Conservation (phyloP, 2,888 invertebrate species). For the Arenicola marina region DNA sequence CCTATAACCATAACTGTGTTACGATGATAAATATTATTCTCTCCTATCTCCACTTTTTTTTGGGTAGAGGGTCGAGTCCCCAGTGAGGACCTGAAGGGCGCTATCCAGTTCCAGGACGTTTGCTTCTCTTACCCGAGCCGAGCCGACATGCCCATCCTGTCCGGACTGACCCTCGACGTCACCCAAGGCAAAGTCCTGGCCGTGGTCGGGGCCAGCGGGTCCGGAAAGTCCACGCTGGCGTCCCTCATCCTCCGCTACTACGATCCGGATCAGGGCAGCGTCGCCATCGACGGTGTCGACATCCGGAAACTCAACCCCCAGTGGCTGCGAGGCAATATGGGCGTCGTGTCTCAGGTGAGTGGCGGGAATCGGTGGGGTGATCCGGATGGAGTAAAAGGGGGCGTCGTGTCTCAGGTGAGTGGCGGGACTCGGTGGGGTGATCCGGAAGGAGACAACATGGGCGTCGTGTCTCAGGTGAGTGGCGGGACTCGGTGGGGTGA, state of each 20-base stretch:
- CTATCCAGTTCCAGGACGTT: conserved; percentile 76
- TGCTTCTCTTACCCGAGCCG: conserved; percentile 75
- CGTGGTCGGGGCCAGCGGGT: conserved; percentile 88
- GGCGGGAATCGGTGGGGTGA: not conserved
- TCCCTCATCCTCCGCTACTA: conserved; percentile 80
- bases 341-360: conserved; percentile 81
- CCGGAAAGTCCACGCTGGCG: conserved; percentile 92
- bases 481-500: too few species aligned
- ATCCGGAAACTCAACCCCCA: conserved; percentile 76
- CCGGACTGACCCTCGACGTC: conserved; percentile 71
- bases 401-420: too few species aligned
- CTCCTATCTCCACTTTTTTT: too few species aligned
- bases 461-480: too few species aligned
- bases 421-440: too few species aligned
- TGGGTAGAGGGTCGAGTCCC: conserved; percentile 70
- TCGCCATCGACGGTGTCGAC: conserved; percentile 74
- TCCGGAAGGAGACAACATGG: too few species aligned
- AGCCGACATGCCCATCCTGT: conserved; percentile 68
- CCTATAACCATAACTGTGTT: not conserved
- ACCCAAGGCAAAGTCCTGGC: conserved; percentile 74
- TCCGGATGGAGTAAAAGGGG: too few species aligned
- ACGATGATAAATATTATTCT: too few species aligned
- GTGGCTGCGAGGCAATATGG: conserved; percentile 85
- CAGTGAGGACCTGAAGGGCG: conserved; percentile 65
- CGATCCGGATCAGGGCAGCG: conserved; percentile 71